A percentile compares a stretch with the other conserved stretches of the same genome.
phyloP scores from a whole-genome alignment of 2,888 invertebrate genomes.

The Ernsta delagoae region DNA sequence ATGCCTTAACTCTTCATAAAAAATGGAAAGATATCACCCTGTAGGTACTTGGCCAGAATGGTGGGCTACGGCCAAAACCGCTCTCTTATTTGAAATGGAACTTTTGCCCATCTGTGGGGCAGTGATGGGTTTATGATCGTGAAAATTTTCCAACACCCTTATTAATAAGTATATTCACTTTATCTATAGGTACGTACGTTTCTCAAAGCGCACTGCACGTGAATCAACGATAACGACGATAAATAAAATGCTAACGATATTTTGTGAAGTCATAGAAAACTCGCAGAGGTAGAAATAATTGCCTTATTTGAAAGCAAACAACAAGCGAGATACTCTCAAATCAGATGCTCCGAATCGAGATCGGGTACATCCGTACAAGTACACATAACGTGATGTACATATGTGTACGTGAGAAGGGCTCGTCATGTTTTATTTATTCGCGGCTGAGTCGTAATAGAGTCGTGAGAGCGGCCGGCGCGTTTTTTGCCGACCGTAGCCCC shows the following conservation, averaged over 20 bases:
- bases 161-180: too few relatives aligned
- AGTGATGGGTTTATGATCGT: too few relatives aligned
- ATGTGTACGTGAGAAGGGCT: constrained; percentile 79
- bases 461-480: constrained; percentile 80
- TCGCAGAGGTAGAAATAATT: constrained; percentile 31
- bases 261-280: constrained; percentile 7
- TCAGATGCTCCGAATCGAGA: constrained; percentile 74
- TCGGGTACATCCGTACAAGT: constrained; percentile 73
- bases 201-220: not conserved
- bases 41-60: too few relatives aligned
- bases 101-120: too few relatives aligned
- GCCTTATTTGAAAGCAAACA: constrained; percentile 32
- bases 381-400: constrained; percentile 54
- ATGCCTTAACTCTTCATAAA: too few relatives aligned
- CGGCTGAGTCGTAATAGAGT: constrained; percentile 82
- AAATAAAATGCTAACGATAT: not conserved
- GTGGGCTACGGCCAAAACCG: too few relatives aligned
- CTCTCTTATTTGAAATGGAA: too few relatives aligned
- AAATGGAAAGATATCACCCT: too few relatives aligned
- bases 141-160: too few relatives aligned
- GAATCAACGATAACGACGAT: not conserved
- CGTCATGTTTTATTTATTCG: constrained; percentile 85
- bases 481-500: constrained; percentile 76
- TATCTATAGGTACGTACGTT: too few relatives aligned
- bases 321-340: constrained; percentile 56